phyloP scores from a whole-genome alignment of 2,113 vertebrate genomes.

The Hemichromis elongatus region DNA sequence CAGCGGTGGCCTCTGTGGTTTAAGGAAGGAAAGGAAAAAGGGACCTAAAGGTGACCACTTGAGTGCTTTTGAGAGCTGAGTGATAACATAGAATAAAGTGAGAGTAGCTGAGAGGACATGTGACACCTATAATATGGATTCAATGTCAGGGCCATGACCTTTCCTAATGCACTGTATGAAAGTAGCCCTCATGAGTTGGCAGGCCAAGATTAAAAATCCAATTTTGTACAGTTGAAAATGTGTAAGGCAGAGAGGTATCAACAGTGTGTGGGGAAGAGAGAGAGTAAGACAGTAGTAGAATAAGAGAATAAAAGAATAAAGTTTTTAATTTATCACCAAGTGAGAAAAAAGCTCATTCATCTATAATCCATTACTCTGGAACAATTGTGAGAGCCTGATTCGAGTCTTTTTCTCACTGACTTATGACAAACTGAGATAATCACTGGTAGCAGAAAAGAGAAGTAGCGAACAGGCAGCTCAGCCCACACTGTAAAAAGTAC shows the following conservation, averaged over 20 bases:
- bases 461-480: background rate
- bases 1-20: background rate
- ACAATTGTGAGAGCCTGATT: slow-evolving; percentile 41
- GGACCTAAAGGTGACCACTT: background rate
- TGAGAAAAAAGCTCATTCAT: slow-evolving; percentile 30
- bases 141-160: slow-evolving; percentile 8
- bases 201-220: slow-evolving; percentile 47
- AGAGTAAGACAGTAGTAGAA: background rate
- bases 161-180: slow-evolving; percentile 37
- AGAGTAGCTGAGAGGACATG: background rate
- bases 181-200: slow-evolving; percentile 10
- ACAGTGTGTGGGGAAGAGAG: background rate
- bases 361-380: slow-evolving; percentile 60
- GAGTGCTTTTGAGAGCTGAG: background rate
- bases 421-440: slow-evolving; percentile 60
- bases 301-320: slow-evolving; percentile 29
- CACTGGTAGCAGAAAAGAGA: slow-evolving; percentile 8
- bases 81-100: background rate
- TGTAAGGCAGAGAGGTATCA: background rate
- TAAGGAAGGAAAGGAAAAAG: background rate
- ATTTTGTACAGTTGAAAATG: slow-evolving; percentile 6
- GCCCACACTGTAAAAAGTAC: slow-evolving; percentile 10
- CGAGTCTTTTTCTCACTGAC: slow-evolving; percentile 16
- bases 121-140: background rate
- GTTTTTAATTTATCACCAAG: slow-evolving; percentile 50